These are phyloP conservation scores for Microplitis manilae DNA, from an alignment of 2,888 invertebrate genomes.

Conservation along the genomic window DNA sequence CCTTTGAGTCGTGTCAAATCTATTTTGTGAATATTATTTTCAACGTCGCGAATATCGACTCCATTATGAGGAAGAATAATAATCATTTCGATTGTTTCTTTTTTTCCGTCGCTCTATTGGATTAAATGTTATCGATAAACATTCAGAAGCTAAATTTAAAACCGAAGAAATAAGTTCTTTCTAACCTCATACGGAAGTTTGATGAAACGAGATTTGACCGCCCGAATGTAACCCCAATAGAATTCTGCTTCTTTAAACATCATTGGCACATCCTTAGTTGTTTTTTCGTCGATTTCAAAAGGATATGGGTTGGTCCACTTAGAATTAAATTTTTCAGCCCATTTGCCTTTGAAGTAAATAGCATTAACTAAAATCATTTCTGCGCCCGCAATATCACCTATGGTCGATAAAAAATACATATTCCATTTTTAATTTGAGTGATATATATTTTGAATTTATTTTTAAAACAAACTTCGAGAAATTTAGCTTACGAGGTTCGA, in stretches of 20 bases:
- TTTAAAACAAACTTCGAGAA: no score
- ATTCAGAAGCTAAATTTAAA: no score
- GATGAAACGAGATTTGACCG: slow-evolving; percentile 76
- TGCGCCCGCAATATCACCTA: slow-evolving; percentile 18
- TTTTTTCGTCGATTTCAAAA: slow-evolving; percentile 75
- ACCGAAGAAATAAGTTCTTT: no score
- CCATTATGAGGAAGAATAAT: background rate
- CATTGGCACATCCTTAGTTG: slow-evolving; percentile 78
- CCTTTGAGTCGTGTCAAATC: background rate
- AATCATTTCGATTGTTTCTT: background rate
- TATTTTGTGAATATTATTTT: background rate
- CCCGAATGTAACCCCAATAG: slow-evolving; percentile 70
- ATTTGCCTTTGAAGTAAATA: slow-evolving; percentile 85
- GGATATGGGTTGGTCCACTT: slow-evolving; percentile 62
- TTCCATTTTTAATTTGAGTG: no score
- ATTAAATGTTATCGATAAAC: no score
- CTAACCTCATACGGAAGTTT: slow-evolving; percentile 77
- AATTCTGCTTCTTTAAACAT: slow-evolving; percentile 77
- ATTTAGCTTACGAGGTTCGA: slow-evolving; percentile 62
- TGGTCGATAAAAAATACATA: slow-evolving; percentile 11
- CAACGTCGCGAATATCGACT: background rate
- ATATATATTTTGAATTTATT: no score
- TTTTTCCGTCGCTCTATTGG: slow-evolving; percentile 39
- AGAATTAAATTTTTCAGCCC: slow-evolving; percentile 69
- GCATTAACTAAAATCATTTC: slow-evolving; percentile 80